Base-by-base conservation (phyloP, 2,888 invertebrate genomes). In the Calephelis perditalis region DNA sequence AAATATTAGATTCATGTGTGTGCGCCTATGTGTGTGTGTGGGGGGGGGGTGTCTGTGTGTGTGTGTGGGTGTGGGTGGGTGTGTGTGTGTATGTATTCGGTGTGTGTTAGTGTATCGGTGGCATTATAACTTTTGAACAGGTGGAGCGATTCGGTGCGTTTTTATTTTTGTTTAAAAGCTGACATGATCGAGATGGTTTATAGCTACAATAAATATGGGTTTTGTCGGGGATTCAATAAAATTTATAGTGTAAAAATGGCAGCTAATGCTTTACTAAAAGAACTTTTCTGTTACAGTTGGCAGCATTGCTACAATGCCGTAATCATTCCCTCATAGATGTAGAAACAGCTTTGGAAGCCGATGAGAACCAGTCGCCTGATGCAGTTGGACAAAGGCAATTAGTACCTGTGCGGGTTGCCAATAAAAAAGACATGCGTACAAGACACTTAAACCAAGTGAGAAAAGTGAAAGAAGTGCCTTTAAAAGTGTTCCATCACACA, bases 271-370 rank as follows among this genome's bases (percentile, higher is more conserved):
- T 40, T 7, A 40, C 40, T 40, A 11, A 46, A 45, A n/a, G 36
- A 9, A 12, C 49, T 55, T 15, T 59, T 26, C 5, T 59, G 61
- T 70, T 68, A 12, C 76, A 91, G 90, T 66, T 90, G 66, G 81
- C 89, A 57, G 81, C 88, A 0, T 71, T 90, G 0, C 81, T 90
- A 0, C 85, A 84, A 62, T 86, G 88, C 66, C 82, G 86, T 0
- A 87, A 90, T 72, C 87, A 90, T 72, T 85, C 85, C 0, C 70
- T 89, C 0, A 72, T 88, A 44, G 91, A 91, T 73, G 91, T 92
- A 0, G 91, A 92, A 66, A 90, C 91, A 0, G 92, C 92, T 0
- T 69, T 90, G 7, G 92, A 92, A 66, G 92, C 91, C 0, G 91
- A 90, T 0, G 91, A 91, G 62, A 81, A 82, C 1, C 78, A 81